Evolutionary conservation across 2,797 vertebrate species (phyloP), one percentile per base, ranked within the genome.

Genomic region (Limosa lapponica): DNA sequence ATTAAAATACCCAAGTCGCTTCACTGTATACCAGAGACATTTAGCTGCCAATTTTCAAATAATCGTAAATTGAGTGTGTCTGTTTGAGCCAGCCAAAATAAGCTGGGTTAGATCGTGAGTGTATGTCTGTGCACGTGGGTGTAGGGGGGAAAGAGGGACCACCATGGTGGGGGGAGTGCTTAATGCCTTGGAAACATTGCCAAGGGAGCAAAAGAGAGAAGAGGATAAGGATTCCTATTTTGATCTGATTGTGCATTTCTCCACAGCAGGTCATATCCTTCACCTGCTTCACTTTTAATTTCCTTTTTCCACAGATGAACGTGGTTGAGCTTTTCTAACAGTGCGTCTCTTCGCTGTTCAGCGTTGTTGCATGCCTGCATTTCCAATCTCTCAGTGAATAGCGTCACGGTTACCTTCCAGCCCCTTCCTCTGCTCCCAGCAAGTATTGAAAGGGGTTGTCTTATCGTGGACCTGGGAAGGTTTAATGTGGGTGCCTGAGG

Each of bases 41-140:
- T 92, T 81, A 96, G 87, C 58, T 94, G 82, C 92, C 27, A 28
- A 3, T 96, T 94, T 95, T 92, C 55, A 91, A 65, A 51, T 91
- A 75, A 64, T 84, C 1, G 7, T 86, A 62, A 89, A 58, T 85
- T 51, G 82, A 89, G 65, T 66, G 34, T 89, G 69, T 89, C 75
- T 96, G 25, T 82, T 37, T 10, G 19, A 95, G 58, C 73, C 74
- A 92, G 85, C 67, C 93, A 92, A 82, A 91, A 90, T 93, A 91
- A 81, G 28, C 49, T 59, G 58, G 32, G 54, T 72, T 89, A 46
- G 52, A 51, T 67, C 2, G 3, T 44, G 27, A 37, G 24, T 58
- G 30, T 65, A 2, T 49, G 13, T 64, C 59, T 90, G 44, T 73
- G 43, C 34, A 66, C 1, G 1, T 55, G 78, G 32, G 23, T 51